phyloP scores from a whole-genome alignment of 2,113 vertebrate species.

The Mystacornis crossleyi region DNA sequence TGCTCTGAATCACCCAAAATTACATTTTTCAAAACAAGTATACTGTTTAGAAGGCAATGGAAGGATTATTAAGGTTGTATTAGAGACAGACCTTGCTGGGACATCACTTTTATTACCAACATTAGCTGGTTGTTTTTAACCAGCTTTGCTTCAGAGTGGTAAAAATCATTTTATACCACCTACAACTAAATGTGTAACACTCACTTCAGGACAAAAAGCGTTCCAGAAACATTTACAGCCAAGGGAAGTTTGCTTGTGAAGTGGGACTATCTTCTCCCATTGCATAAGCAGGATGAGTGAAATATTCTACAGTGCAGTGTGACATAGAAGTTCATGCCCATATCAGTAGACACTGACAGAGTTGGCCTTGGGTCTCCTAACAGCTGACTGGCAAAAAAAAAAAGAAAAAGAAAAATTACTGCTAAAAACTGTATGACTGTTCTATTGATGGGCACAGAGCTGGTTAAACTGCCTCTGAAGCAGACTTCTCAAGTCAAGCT shows the following conservation, averaged over 20 bases:
- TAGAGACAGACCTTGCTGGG: background rate
- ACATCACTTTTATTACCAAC: background rate
- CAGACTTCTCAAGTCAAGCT: background rate
- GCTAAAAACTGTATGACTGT: background rate
- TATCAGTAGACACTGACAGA: background rate
- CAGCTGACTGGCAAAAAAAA: background rate
- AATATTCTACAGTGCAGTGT: background rate
- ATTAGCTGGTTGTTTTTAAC: background rate
- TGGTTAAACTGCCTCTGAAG: background rate
- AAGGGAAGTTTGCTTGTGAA: background rate
- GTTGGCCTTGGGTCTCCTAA: background rate
- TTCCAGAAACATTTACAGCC: background rate
- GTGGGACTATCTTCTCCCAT: background rate
- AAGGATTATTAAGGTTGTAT: background rate
- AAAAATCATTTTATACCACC: background rate
- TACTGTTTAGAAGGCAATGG: background rate
- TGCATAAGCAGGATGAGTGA: background rate
- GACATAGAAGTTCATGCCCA: background rate
- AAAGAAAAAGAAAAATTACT: background rate
- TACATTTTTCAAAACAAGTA: background rate
- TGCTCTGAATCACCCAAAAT: constrained; percentile 6
- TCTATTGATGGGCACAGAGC: background rate
- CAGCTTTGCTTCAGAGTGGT: background rate
- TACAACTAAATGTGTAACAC: background rate
- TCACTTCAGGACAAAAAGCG: background rate